phyloP scores from a whole-genome alignment of 2,797 vertebrate genomes.

The Betta splendens region DNA sequence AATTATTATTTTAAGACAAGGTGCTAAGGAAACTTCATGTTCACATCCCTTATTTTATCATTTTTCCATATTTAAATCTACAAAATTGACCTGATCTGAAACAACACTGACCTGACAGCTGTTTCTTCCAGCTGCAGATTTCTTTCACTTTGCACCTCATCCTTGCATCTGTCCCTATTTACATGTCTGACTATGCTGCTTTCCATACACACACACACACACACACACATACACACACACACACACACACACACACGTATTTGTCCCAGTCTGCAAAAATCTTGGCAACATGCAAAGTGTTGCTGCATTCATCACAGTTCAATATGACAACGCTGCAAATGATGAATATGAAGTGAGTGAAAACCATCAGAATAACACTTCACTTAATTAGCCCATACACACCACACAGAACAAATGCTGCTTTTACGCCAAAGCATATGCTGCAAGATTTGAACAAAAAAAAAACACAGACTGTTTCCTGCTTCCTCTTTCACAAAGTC shows the following conservation, averaged over 20 bases:
- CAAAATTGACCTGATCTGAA: constrained; percentile 6
- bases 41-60: background rate
- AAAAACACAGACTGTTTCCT: constrained; percentile 38
- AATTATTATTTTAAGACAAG: background rate
- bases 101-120: constrained; percentile 39
- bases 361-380: constrained; percentile 83
- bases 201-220: constrained; percentile 26
- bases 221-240: constrained; percentile 48
- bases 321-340: constrained; percentile 78
- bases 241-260: constrained; percentile 49
- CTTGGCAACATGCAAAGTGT: constrained; percentile 83
- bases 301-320: constrained; percentile 83
- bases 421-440: constrained; percentile 70
- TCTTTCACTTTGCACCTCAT: constrained; percentile 7
- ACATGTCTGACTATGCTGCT: constrained; percentile 41
- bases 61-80: constrained; percentile 1
- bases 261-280: constrained; percentile 69
- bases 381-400: constrained; percentile 80
- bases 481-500: constrained; percentile 6
- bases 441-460: constrained; percentile 50
- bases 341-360: constrained; percentile 82
- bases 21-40: background rate
- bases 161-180: constrained; percentile 19
- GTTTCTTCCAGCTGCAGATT: constrained; percentile 50
- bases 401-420: constrained; percentile 78